Evolutionary conservation across 1,140 invertebrate genomes (phyloP).

Genomic region (Sarcophaga bullata): DNA sequence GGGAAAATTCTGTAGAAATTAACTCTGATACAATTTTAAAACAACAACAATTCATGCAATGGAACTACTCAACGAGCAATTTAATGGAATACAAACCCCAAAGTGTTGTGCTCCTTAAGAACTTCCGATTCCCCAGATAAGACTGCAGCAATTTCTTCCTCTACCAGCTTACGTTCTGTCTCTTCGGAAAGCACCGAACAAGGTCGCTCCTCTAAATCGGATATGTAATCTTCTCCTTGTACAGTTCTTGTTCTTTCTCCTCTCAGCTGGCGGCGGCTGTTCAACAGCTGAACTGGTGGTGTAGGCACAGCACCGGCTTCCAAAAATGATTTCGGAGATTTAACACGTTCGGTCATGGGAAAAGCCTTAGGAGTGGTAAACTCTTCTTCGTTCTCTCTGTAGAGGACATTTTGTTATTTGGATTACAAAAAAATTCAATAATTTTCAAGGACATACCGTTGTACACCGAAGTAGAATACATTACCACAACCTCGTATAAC

Average conservation of each 20-base stretch:
- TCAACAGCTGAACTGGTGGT: constrained; percentile 17
- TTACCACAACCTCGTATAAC: constrained; percentile 78
- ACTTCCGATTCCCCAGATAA: constrained; percentile 76
- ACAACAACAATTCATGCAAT: background rate
- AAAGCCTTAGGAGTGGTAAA: constrained; percentile 38
- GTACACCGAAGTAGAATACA: constrained; percentile 77
- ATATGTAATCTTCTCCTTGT: background rate
- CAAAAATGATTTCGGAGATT: constrained; percentile 31
- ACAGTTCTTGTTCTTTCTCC: background rate
- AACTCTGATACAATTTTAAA: constrained; percentile 65
- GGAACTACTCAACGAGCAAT: background rate
- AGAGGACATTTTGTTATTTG: background rate
- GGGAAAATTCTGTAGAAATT: constrained; percentile 77
- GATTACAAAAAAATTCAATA: background rate
- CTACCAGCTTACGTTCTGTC: constrained; percentile 68
- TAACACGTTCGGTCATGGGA: constrained; percentile 27
- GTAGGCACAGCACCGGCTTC: constrained; percentile 39
- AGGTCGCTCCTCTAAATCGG: constrained; percentile 50
- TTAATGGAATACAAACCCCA: constrained; percentile 70
- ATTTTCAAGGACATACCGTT: constrained; percentile 49
- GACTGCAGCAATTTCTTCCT: constrained; percentile 75
- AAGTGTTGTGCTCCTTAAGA: constrained; percentile 72
- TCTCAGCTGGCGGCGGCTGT: background rate
- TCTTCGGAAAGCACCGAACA: constrained; percentile 58
- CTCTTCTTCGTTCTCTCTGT: constrained; percentile 44